Conservation (phyloP, 2,113 vertebrate genomes). For the Macrotis lagotis region DNA sequence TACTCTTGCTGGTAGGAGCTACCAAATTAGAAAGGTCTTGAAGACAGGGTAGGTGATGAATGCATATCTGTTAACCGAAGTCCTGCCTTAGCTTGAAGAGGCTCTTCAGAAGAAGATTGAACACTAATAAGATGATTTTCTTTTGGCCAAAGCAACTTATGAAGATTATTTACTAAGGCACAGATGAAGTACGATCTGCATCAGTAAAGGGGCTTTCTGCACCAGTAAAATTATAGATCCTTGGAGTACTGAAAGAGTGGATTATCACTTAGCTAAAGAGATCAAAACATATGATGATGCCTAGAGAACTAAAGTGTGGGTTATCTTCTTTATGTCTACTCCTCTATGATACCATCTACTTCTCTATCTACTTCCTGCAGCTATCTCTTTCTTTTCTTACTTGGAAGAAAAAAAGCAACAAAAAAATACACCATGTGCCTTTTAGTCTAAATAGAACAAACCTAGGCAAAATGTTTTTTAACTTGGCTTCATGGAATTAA, state of each 20-base stretch:
- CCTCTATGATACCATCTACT: constrained; percentile 31
- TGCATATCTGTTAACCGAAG: neutral
- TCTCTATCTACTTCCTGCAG: neutral
- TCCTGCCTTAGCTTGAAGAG: neutral
- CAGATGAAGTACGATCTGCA: neutral
- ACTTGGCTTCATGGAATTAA: neutral
- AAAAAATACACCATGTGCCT: neutral
- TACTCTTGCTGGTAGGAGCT: neutral
- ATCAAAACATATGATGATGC: constrained; percentile 6
- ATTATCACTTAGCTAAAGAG: neutral
- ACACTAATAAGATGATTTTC: neutral
- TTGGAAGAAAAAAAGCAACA: constrained; percentile 42
- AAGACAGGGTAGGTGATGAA: neutral
- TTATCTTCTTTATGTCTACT: constrained; percentile 12
- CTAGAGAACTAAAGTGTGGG: neutral
- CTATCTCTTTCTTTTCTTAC: constrained; percentile 21
- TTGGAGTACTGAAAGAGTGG: neutral
- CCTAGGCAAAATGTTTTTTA: constrained; percentile 20
- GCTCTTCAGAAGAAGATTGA: neutral
- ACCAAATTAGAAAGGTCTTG: neutral
- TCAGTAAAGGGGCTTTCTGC: neutral
- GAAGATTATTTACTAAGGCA: neutral
- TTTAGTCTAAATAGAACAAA: neutral
- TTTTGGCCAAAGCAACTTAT: neutral
- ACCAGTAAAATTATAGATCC: neutral